These are phyloP conservation scores for Scatophagus argus DNA, from an alignment of 2,113 vertebrate genomes.

Conservation along the genomic window DNA sequence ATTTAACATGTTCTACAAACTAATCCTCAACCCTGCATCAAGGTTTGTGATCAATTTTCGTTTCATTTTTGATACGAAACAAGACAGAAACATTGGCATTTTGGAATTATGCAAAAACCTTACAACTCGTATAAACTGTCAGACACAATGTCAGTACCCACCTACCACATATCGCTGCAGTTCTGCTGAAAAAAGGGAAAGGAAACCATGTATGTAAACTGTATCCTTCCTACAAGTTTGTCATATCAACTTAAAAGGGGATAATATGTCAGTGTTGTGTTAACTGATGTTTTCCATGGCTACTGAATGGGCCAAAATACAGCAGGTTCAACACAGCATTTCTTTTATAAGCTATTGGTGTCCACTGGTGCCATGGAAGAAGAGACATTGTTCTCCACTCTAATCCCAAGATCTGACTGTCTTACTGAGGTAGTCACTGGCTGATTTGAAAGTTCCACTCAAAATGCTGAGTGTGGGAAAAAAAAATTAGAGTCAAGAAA, in stretches of 20 bases:
- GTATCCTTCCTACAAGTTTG: too few species aligned
- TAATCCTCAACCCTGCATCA: background rate
- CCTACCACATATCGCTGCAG: too few species aligned
- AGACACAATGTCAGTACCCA: background rate
- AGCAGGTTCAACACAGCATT: background rate
- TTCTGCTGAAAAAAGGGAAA: background rate
- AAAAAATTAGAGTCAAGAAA: background rate
- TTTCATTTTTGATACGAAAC: background rate
- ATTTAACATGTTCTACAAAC: background rate
- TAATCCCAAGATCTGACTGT: background rate
- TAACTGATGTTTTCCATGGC: background rate
- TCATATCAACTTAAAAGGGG: background rate
- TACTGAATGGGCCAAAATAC: background rate
- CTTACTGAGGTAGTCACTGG: background rate
- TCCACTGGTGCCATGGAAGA: background rate
- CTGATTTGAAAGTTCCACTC: background rate
- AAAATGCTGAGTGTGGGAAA: too few species aligned
- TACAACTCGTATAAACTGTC: background rate
- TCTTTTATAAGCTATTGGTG: background rate
- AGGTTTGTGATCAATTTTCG: background rate
- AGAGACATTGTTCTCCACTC: background rate
- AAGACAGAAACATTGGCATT: background rate
- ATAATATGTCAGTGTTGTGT: background rate
- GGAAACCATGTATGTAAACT: background rate
- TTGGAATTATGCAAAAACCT: background rate